Evolutionary conservation across 2,113 vertebrate species (phyloP).

Genomic region (Cyanocitta stelleri): DNA sequence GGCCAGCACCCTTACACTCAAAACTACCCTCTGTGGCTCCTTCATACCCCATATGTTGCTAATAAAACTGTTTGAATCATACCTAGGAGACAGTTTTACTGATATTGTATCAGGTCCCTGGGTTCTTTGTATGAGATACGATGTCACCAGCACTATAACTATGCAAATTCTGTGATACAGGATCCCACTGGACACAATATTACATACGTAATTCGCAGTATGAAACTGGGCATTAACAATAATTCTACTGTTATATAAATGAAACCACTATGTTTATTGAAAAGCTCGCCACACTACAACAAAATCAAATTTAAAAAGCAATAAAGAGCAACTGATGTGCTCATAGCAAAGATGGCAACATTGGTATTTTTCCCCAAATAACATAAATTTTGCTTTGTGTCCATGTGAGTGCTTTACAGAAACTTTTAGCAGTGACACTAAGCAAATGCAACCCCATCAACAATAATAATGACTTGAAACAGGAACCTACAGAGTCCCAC

Average conservation of each 20-base stretch:
- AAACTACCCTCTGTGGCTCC: slow-evolving; percentile 70
- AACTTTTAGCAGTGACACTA: background rate
- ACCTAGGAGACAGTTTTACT: slow-evolving; percentile 74
- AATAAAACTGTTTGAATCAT: slow-evolving; percentile 75
- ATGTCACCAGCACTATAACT: slow-evolving; percentile 58
- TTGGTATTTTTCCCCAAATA: background rate
- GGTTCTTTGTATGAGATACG: slow-evolving; percentile 60
- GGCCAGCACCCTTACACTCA: slow-evolving; percentile 66
- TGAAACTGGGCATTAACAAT: slow-evolving; percentile 35
- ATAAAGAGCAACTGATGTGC: slow-evolving; percentile 10
- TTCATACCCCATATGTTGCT: slow-evolving; percentile 72
- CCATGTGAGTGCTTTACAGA: background rate
- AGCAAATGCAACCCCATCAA: background rate
- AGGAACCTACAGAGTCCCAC: background rate
- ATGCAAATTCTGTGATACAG: slow-evolving; percentile 59
- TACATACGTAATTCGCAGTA: slow-evolving; percentile 4
- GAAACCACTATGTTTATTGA: slow-evolving; percentile 42
- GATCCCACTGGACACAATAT: slow-evolving; percentile 52
- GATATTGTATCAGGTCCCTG: slow-evolving; percentile 58
- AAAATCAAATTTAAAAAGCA: slow-evolving; percentile 49
- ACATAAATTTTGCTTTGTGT: background rate
- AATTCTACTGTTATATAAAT: slow-evolving; percentile 36
- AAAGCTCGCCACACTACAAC: slow-evolving; percentile 3
- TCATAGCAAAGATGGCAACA: background rate
- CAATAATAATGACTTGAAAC: background rate